Conservation (phyloP, 2,888 invertebrate species). For the Melinaea marsaeus region DNA sequence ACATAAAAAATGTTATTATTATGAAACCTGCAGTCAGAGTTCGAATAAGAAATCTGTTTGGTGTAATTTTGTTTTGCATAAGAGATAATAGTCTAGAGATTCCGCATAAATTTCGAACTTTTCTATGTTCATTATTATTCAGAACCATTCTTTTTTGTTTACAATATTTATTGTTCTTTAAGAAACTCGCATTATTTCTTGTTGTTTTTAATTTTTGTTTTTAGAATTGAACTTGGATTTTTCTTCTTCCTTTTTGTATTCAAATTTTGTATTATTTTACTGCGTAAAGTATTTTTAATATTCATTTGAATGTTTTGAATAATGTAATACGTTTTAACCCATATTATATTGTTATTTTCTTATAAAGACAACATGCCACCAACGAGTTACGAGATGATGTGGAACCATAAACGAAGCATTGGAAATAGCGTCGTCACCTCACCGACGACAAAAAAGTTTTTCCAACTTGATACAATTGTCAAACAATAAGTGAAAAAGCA, state of each 20-base stretch:
- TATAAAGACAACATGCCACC: too few relatives aligned
- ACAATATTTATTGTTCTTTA: conserved; percentile 6
- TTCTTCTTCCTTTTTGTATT: conserved; percentile 3
- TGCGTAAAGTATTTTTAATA: too few relatives aligned
- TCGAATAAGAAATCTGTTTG: conserved; percentile 16
- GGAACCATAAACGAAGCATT: neutral
- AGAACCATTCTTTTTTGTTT: conserved; percentile 7
- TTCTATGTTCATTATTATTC: conserved; percentile 7
- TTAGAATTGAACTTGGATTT: conserved; percentile 9
- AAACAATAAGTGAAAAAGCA: conserved; percentile 44
- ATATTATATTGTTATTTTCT: too few relatives aligned
- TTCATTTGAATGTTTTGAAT: too few relatives aligned
- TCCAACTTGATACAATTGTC: conserved; percentile 42
- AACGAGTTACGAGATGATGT: neutral
- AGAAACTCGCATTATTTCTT: conserved; percentile 6
- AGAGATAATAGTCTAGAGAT: conserved; percentile 10
- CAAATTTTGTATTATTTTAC: neutral
- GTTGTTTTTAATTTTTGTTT: conserved; percentile 24
- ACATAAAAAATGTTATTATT: conserved; percentile 9
- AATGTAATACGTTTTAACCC: too few relatives aligned
- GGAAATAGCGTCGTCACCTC: neutral
- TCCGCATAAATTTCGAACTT: conserved; percentile 7
- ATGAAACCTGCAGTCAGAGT: conserved; percentile 21
- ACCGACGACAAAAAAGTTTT: conserved; percentile 30
- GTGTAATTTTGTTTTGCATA: conserved; percentile 13